phyloP scores from a whole-genome alignment of 2,888 invertebrate species.

The Agrenia bidenticulata region DNA sequence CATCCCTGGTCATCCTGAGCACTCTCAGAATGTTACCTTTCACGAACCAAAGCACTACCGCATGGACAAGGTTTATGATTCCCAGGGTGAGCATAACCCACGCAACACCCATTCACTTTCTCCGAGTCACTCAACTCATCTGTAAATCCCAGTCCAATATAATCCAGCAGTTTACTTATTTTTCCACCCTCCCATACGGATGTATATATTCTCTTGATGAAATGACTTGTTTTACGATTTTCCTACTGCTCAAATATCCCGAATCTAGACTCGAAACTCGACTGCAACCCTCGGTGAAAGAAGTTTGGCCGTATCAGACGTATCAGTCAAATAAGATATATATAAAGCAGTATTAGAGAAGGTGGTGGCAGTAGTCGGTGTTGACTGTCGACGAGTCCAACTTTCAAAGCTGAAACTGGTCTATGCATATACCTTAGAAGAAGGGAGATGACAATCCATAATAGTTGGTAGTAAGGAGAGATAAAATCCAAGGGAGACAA shows the following conservation, averaged over 20 bases:
- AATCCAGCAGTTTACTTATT: conserved; percentile 8
- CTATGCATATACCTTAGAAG: too few relatives aligned
- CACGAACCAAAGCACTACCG: neutral
- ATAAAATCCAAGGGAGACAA: conserved; percentile 21
- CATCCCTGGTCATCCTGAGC: conserved; percentile 13
- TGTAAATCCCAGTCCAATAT: conserved; percentile 26
- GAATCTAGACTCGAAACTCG: too few relatives aligned
- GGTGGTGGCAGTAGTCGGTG: too few relatives aligned
- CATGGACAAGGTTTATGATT: conserved; percentile 25
- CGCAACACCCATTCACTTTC: conserved; percentile 39
- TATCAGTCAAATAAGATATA: too few relatives aligned
- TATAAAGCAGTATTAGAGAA: too few relatives aligned
- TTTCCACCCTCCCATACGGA: conserved; percentile 5
- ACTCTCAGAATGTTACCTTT: neutral
- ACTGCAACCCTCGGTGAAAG: too few relatives aligned
- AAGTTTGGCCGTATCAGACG: too few relatives aligned
- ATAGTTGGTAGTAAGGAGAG: conserved; percentile 5
- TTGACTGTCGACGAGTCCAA: too few relatives aligned
- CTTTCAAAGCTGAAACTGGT: too few relatives aligned
- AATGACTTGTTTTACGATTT: conserved; percentile 18
- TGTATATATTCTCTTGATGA: neutral
- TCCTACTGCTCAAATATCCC: too few relatives aligned
- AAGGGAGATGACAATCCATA: neutral
- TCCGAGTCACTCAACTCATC: conserved; percentile 26
- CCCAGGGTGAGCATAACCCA: conserved; percentile 31